Evolutionary conservation across 1,140 invertebrate species (phyloP).

Genomic region (Aporrectodea caliginosa): DNA sequence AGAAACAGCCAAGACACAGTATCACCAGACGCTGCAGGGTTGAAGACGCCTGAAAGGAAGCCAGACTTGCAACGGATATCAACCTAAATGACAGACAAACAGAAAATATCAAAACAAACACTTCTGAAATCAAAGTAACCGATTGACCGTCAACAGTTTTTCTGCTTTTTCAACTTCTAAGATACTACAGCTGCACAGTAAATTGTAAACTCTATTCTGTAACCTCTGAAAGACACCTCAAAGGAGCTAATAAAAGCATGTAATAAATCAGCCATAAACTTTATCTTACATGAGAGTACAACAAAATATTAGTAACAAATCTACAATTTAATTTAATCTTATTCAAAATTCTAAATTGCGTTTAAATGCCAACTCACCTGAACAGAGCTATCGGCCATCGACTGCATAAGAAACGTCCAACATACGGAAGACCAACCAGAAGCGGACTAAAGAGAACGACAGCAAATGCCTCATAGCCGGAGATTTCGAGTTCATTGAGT

Average conservation of each 20-base stretch:
- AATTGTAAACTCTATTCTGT: too few species aligned
- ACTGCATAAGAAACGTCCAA: constrained; percentile 41
- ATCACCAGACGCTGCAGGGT: constrained; percentile 46
- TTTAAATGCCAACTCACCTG: too few species aligned
- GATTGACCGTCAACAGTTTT: too few species aligned
- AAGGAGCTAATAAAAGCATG: not conserved
- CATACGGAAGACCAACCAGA: constrained; percentile 39
- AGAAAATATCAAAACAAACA: too few species aligned
- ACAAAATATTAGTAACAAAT: too few species aligned
- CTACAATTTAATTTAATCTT: too few species aligned
- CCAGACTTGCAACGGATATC: constrained; percentile 39
- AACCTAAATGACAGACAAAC: constrained; percentile 27
- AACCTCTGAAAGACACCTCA: not conserved
- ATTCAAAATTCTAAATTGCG: too few species aligned
- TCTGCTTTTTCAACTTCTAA: too few species aligned
- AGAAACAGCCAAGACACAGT: constrained; percentile 42
- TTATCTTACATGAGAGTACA: too few species aligned
- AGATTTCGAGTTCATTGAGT: constrained; percentile 54
- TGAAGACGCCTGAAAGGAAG: constrained; percentile 49
- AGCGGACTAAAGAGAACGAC: constrained; percentile 47
- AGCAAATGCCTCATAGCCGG: constrained; percentile 54
- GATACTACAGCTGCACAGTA: too few species aligned
- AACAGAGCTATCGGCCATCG: constrained; percentile 35
- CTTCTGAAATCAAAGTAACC: too few species aligned
- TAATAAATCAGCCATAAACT: too few species aligned